A percentile compares a stretch with the other conserved stretches of the same genome.
Conservation (phyloP, 1,140 invertebrate species). For the Phthorimaea operculella region DNA sequence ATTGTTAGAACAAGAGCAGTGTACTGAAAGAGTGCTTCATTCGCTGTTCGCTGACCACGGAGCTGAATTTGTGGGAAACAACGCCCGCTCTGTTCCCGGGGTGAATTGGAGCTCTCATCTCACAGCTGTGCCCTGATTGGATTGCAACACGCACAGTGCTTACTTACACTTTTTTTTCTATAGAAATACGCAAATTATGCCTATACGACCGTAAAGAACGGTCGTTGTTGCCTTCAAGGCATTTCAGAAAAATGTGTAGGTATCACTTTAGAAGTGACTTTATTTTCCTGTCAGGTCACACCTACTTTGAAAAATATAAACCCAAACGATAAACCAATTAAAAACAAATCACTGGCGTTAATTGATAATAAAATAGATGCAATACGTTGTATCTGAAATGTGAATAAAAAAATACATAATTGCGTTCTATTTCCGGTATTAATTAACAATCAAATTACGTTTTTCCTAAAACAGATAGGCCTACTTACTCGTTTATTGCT, state of each 20-base stretch:
- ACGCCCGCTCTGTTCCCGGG: not conserved
- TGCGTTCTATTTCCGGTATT: conserved; percentile 1
- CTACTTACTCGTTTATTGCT: not conserved
- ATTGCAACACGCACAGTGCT: not conserved
- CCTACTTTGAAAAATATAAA: not conserved
- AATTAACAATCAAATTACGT: not conserved
- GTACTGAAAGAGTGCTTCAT: not conserved
- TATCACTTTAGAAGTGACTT: not conserved
- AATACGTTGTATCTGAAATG: too few species aligned
- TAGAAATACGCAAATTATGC: too few species aligned
- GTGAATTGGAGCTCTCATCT: not conserved
- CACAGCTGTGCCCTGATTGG: not conserved
- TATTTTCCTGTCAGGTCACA: not conserved
- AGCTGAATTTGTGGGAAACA: not conserved
- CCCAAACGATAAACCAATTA: not conserved
- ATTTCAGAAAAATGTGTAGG: too few species aligned
- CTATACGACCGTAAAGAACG: too few species aligned
- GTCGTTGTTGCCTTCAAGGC: too few species aligned
- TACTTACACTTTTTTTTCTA: too few species aligned
- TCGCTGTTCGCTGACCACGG: not conserved
- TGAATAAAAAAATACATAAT: not conserved
- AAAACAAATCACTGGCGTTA: not conserved
- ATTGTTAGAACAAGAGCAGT: not conserved
- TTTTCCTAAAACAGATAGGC: conserved; percentile 2
- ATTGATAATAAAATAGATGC: not conserved